A percentile compares a stretch with the other conserved stretches of the same genome.
Conservation (phyloP, 2,888 invertebrate species). For the Troilus luridus region DNA sequence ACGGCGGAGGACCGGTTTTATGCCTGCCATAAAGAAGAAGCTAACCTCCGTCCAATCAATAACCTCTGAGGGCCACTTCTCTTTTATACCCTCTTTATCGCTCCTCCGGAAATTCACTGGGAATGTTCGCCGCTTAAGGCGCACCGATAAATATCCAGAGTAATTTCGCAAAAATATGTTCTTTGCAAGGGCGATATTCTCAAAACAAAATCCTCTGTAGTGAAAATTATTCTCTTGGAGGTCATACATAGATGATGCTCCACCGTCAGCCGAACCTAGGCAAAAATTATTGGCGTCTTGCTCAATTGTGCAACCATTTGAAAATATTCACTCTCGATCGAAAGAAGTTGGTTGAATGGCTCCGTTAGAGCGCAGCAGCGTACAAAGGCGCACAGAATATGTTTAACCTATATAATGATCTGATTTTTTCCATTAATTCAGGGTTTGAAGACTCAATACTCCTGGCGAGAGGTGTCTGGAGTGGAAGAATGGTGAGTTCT, state of each 20-base stretch:
- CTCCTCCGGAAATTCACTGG: slow-evolving; percentile 18
- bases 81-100: slow-evolving; percentile 37
- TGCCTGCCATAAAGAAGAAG: slow-evolving; percentile 14
- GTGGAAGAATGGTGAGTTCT: too few species aligned
- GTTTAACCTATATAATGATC: too few species aligned
- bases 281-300: too few species aligned
- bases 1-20: background rate
- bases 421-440: too few species aligned
- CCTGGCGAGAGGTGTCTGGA: too few species aligned
- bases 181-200: background rate
- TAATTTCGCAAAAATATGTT: background rate
- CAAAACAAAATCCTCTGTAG: background rate
- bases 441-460: too few species aligned
- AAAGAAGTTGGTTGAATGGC: too few species aligned
- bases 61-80: slow-evolving; percentile 32
- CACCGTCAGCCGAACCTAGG: too few species aligned
- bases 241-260: background rate
- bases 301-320: too few species aligned
- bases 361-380: too few species aligned
- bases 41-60: slow-evolving; percentile 24
- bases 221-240: background rate
- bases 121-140: background rate
- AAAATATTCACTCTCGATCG: too few species aligned
- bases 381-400: too few species aligned
- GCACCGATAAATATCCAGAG: background rate